phyloP scores from a whole-genome alignment of 2,113 vertebrate species.

The Neotoma lepida region DNA sequence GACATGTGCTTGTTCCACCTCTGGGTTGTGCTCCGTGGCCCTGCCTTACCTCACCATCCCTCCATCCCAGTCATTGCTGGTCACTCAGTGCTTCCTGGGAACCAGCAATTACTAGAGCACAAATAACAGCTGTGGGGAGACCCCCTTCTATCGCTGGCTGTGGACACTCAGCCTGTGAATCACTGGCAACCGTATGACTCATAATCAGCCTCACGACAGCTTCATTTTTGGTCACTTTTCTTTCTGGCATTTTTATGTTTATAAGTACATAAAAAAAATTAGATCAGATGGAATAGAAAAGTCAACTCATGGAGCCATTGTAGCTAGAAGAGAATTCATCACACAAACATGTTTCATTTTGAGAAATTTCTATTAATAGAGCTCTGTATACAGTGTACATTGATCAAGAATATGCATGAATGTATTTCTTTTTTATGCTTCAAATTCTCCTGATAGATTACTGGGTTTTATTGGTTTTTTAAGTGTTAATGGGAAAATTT shows the following conservation, averaged over 20 bases:
- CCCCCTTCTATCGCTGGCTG: neutral
- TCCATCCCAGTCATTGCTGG: constrained; percentile 59
- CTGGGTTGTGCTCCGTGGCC: neutral
- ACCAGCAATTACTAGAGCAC: constrained; percentile 50
- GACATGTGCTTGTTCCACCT: neutral
- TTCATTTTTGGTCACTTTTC: constrained; percentile 39
- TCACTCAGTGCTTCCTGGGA: neutral
- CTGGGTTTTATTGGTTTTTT: neutral
- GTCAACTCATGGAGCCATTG: constrained; percentile 16
- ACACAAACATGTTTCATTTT: constrained; percentile 3
- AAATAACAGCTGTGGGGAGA: constrained; percentile 60
- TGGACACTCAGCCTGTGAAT: neutral
- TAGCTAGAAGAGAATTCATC: neutral
- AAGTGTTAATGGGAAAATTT: neutral
- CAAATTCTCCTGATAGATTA: neutral
- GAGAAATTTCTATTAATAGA: neutral
- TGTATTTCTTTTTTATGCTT: neutral
- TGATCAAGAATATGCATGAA: constrained; percentile 3
- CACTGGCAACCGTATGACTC: constrained; percentile 6
- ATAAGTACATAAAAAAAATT: neutral
- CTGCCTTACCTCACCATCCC: neutral
- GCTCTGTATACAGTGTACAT: neutral
- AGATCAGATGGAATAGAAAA: constrained; percentile 1
- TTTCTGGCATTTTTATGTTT: constrained; percentile 58
- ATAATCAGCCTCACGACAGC: constrained; percentile 50